These are phyloP conservation scores for Gadus macrocephalus DNA, from an alignment of 2,113 vertebrate species.

Conservation along the genomic window DNA sequence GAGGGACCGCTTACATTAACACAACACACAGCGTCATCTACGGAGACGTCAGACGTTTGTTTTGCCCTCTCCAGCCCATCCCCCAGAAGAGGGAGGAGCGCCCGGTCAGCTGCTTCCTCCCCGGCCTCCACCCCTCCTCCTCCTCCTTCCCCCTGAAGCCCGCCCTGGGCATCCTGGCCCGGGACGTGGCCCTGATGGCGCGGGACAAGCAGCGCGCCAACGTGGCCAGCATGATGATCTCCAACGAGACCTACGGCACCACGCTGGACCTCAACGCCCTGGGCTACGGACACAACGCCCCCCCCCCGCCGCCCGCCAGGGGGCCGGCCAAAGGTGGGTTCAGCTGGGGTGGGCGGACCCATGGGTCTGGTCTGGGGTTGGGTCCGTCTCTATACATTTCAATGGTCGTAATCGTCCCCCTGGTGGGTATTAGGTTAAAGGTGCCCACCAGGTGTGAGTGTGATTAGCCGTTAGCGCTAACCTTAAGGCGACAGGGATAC, in stretches of 20 bases:
- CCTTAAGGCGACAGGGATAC: no score
- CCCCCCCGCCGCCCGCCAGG: conserved; percentile 79
- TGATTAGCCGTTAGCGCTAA: no score
- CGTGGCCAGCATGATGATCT: conserved; percentile 76
- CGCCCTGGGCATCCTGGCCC: conserved; percentile 73
- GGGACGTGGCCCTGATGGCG: conserved; percentile 75
- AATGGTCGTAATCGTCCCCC: no score
- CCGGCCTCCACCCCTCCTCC: conserved; percentile 58
- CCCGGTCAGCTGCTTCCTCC: conserved; percentile 87
- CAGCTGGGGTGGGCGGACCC: no score
- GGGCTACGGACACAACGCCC: conserved; percentile 58
- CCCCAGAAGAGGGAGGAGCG: conserved; percentile 89
- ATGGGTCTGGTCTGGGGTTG: no score
- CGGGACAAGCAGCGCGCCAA: conserved; percentile 83
- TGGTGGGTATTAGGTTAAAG: no score
- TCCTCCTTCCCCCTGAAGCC: conserved; percentile 63
- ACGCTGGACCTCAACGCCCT: conserved; percentile 74
- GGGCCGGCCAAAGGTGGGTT: conserved; percentile 79
- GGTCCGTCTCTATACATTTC: no score
- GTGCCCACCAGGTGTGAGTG: no score
- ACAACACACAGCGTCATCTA: no score
- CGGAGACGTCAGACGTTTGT: no score
- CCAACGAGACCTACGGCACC: conserved; percentile 93
- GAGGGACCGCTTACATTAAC: no score
- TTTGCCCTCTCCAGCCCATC: conserved; percentile 74